phyloP scores from a whole-genome alignment of 2,113 vertebrate genomes.

The Anguilla rostrata region DNA sequence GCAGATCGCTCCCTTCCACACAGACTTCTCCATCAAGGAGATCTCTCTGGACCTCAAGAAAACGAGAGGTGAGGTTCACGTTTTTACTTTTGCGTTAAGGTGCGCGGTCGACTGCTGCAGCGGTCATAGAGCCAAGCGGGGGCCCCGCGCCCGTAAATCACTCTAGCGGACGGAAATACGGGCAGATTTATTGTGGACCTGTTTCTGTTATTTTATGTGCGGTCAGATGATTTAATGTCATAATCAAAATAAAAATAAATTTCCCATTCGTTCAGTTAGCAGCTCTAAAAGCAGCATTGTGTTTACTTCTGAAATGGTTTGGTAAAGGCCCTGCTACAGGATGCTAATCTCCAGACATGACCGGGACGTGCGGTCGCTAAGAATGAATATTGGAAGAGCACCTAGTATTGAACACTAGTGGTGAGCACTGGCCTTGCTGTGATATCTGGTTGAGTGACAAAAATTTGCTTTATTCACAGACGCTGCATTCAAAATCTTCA shows the following conservation, averaged over 20 bases:
- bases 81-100: no score
- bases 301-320: background rate
- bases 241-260: no score
- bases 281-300: no score
- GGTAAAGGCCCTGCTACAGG: background rate
- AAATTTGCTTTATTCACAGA: conserved; percentile 74
- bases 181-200: no score
- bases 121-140: no score
- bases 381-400: background rate
- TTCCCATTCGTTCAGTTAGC: no score
- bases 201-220: no score
- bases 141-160: no score
- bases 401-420: conserved; percentile 52
- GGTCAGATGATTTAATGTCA: no score
- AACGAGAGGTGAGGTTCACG: conserved; percentile 84
- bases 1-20: conserved; percentile 99
- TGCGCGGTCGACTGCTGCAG: no score
- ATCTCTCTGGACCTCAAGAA: conserved; percentile 99
- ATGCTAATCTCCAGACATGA: background rate
- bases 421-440: conserved; percentile 58
- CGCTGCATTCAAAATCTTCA: conserved; percentile 98
- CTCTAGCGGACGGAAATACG: no score
- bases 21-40: conserved; percentile 99
- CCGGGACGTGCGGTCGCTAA: no score
- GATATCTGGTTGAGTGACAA: conserved; percentile 32